phyloP scores from a whole-genome alignment of 2,888 invertebrate genomes.

The Monoplex corrugatus region DNA sequence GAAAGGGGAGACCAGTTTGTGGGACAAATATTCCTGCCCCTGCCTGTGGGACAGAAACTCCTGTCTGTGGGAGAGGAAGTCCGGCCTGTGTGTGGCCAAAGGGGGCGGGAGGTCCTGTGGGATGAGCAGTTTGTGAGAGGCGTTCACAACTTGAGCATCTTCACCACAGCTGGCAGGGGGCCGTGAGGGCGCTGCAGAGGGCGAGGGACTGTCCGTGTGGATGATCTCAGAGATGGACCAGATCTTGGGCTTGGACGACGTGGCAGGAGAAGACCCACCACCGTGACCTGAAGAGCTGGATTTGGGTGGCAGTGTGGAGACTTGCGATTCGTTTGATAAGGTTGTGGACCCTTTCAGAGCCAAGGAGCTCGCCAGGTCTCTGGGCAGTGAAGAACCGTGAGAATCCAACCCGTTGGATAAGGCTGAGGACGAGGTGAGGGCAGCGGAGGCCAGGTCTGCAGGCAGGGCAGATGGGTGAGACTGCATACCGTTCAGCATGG shows the following conservation, averaged over 20 bases:
- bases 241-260: slow-evolving; percentile 49
- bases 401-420: neutral
- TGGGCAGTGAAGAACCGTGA: neutral
- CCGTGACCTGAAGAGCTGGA: neutral
- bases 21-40: neutral
- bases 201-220: slow-evolving; percentile 30
- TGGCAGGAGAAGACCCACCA: neutral
- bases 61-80: neutral
- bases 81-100: neutral
- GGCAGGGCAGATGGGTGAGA: neutral
- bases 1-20: slow-evolving; percentile 32
- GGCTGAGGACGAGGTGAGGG: neutral
- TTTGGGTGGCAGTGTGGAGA: neutral
- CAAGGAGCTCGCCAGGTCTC: neutral
- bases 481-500: neutral
- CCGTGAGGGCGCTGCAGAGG: neutral
- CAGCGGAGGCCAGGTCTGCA: neutral
- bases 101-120: neutral
- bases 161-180: neutral
- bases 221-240: slow-evolving; percentile 58
- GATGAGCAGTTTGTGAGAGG: too few relatives aligned
- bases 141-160: neutral
- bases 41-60: neutral
- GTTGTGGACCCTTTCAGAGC: neutral
- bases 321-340: neutral